phyloP scores from a whole-genome alignment of 2,888 invertebrate species.

The Scaptomyza polygonia region DNA sequence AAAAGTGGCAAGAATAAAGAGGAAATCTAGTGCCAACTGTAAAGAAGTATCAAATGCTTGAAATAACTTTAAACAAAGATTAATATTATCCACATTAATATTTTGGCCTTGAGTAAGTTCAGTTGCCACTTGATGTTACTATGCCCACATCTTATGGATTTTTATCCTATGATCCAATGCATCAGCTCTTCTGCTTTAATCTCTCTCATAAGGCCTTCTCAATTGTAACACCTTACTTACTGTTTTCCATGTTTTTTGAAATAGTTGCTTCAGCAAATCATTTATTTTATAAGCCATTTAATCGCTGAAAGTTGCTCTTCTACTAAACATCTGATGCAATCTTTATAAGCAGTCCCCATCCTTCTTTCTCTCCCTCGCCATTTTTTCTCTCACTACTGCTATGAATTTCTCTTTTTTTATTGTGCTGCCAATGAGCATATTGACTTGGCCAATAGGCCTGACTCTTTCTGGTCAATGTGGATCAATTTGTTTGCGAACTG shows the following conservation, averaged over 20 bases:
- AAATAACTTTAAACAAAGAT: no score
- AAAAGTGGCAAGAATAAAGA: no score
- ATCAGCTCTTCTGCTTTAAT: neutral
- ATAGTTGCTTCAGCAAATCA: conserved; percentile 1
- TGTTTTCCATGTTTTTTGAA: neutral
- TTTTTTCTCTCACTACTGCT: neutral
- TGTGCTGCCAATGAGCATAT: conserved; percentile 22
- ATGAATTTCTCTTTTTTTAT: neutral
- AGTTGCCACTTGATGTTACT: no score
- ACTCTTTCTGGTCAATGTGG: conserved; percentile 15
- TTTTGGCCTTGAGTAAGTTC: no score
- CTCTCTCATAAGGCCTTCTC: neutral
- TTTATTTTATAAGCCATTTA: conserved; percentile 19
- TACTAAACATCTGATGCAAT: conserved; percentile 8
- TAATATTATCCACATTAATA: no score
- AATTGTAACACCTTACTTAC: neutral
- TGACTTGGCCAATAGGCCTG: conserved; percentile 29
- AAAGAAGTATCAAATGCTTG: no score
- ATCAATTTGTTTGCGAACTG: conserved; percentile 17
- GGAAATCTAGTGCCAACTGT: no score
- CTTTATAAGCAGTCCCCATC: conserved; percentile 9
- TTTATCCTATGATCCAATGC: no score
- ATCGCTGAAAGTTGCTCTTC: conserved; percentile 13
- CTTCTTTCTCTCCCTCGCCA: neutral
- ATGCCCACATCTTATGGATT: no score